A percentile compares a stretch with the other conserved stretches of the same genome.
These are phyloP conservation scores for Capra hircus DNA, from an alignment of 2,113 vertebrate genomes.

Conservation along the genomic window DNA sequence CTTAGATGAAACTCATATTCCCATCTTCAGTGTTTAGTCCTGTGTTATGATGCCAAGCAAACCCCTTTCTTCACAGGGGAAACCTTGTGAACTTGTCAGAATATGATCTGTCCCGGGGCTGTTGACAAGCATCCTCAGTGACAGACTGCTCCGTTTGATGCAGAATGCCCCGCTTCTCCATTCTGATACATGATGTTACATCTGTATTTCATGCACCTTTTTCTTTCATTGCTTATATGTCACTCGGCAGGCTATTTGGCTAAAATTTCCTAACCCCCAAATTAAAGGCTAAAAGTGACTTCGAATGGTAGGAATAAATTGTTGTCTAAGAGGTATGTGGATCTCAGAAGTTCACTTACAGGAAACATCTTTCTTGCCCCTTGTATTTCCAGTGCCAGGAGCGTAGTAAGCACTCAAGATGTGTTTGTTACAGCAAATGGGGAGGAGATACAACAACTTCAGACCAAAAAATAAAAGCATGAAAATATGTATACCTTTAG, in stretches of 20 bases:
- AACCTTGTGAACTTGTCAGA: background rate
- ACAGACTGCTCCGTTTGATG: background rate
- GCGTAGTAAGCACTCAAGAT: background rate
- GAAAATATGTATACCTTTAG: background rate
- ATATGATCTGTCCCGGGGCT: no score
- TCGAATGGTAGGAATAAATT: background rate
- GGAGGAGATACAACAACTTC: background rate
- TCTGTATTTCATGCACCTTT: background rate
- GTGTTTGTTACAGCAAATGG: background rate
- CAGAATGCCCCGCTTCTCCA: background rate
- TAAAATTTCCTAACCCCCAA: background rate
- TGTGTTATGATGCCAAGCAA: background rate
- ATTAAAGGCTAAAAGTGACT: background rate
- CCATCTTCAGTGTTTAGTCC: background rate
- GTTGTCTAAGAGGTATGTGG: background rate
- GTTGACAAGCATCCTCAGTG: background rate
- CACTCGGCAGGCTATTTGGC: background rate
- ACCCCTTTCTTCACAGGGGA: background rate
- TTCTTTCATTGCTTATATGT: background rate
- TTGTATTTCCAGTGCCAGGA: background rate
- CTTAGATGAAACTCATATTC: background rate
- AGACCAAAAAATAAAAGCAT: background rate
- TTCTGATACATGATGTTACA: background rate
- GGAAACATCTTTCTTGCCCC: background rate
- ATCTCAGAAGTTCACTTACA: background rate